Percentiles rank a stretch among this genome's conserved stretches.
Evolutionary conservation across 2,888 invertebrate genomes (phyloP).

Genomic region (Volucella bombylans): DNA sequence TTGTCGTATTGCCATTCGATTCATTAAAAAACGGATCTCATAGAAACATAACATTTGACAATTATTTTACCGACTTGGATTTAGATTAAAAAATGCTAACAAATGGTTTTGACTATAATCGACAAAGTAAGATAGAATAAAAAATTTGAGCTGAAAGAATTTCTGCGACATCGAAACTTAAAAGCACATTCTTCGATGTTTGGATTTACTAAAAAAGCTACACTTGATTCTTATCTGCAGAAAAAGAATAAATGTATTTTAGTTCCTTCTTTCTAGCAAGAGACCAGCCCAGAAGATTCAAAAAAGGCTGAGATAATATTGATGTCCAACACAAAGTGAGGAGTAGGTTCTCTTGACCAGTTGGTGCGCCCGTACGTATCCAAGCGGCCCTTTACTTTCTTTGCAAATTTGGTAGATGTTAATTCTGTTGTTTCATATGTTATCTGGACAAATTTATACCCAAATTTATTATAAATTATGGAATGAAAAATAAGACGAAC

Average conservation of each 20-base stretch:
- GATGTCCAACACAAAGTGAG: neutral
- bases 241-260: slow-evolving; percentile 11
- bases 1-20: no score
- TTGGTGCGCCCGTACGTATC: neutral
- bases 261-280: no score
- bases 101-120: neutral
- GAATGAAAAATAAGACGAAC: neutral
- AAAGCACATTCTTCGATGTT: slow-evolving; percentile 1
- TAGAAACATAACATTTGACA: neutral
- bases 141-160: neutral
- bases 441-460: no score
- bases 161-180: neutral
- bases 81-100: neutral
- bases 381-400: slow-evolving; percentile 2
- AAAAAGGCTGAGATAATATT: neutral
- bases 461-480: no score
- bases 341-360: neutral
- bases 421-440: no score
- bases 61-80: slow-evolving; percentile 9
- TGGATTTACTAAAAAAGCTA: slow-evolving; percentile 18
- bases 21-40: no score
- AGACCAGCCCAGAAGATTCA: neutral
- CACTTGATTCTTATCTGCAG: neutral
- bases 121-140: neutral
- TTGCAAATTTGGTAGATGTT: neutral